A percentile compares a stretch with the other conserved stretches of the same genome.
These are phyloP conservation scores for Platysteira castanea DNA, from an alignment of 2,113 vertebrate species.

Conservation along the genomic window DNA sequence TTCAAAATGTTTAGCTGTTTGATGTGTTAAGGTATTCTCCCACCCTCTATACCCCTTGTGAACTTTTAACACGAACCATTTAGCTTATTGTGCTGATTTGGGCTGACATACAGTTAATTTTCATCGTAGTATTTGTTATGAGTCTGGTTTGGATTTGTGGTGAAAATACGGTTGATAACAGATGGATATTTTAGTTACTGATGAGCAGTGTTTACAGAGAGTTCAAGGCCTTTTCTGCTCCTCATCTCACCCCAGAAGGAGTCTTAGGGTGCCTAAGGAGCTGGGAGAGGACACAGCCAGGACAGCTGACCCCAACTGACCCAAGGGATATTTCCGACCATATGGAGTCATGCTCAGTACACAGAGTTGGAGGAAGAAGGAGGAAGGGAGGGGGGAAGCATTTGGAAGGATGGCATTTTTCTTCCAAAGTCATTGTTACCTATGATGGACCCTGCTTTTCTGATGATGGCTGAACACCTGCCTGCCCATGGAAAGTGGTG, in stretches of 20 bases:
- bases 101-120: background rate
- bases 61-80: background rate
- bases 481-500: background rate
- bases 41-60: background rate
- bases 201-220: background rate
- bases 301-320: background rate
- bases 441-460: background rate
- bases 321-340: background rate
- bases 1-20: background rate
- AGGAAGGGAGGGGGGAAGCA: background rate
- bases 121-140: background rate
- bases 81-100: background rate
- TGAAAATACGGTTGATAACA: background rate
- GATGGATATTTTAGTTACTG: background rate
- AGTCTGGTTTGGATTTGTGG: background rate
- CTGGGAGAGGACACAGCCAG: background rate
- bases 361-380: background rate
- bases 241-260: background rate
- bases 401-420: background rate
- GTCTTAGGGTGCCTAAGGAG: background rate
- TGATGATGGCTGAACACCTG: background rate
- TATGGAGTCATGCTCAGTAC: background rate
- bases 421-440: background rate
- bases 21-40: background rate
- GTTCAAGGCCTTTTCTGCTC: background rate